These are phyloP conservation scores for Popillia japonica DNA, from an alignment of 1,140 invertebrate species.

Conservation along the genomic window DNA sequence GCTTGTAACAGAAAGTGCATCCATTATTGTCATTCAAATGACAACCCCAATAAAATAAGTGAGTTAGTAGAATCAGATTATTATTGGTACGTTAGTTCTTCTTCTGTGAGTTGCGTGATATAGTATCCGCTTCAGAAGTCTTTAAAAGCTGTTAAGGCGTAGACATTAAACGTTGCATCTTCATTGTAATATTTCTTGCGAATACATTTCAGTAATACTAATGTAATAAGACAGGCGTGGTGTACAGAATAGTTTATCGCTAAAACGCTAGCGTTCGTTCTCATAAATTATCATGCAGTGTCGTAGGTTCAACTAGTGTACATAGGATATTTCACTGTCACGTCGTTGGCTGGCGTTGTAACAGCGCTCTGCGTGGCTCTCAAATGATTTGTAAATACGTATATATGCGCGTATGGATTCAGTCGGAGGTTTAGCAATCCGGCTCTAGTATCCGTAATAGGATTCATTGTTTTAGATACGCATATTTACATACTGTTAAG, in stretches of 20 bases:
- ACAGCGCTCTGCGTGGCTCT: slow-evolving; percentile 26
- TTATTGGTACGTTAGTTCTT: too few species aligned
- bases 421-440: slow-evolving; percentile 35
- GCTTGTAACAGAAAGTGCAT: too few species aligned
- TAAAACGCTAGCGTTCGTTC: slow-evolving; percentile 27
- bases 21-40: too few species aligned
- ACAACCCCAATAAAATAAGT: too few species aligned
- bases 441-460: slow-evolving; percentile 37
- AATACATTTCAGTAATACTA: slow-evolving; percentile 20
- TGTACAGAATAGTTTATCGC: slow-evolving; percentile 31
- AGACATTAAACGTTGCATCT: background rate
- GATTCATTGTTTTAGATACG: slow-evolving; percentile 40
- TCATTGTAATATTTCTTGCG: slow-evolving; percentile 1
- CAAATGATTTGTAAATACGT: slow-evolving; percentile 42
- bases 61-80: too few species aligned
- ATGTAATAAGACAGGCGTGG: slow-evolving; percentile 23
- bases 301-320: slow-evolving; percentile 38
- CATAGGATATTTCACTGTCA: slow-evolving; percentile 39
- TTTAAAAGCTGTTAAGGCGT: background rate
- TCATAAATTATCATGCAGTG: slow-evolving; percentile 37
- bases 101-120: background rate
- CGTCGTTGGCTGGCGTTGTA: slow-evolving; percentile 5
- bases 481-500: slow-evolving; percentile 41
- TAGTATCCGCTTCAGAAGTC: background rate
- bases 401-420: slow-evolving; percentile 31